Conservation (phyloP, 2,113 vertebrate species). For the Corythornis madagascariensis region DNA sequence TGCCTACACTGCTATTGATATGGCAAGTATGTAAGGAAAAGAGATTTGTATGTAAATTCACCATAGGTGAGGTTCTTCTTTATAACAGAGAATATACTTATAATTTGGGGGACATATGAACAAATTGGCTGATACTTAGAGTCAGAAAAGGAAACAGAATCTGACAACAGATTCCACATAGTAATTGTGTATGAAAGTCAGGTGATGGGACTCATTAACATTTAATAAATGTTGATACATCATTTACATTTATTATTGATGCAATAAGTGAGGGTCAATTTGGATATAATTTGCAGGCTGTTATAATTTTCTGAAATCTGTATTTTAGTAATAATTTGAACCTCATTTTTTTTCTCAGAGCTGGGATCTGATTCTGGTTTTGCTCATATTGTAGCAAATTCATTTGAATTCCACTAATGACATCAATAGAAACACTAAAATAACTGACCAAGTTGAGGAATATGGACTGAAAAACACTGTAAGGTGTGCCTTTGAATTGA, state of each 20-base stretch:
- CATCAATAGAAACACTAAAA: not conserved
- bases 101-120: not conserved
- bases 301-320: not conserved
- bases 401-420: not conserved
- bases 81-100: not conserved
- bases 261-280: not conserved
- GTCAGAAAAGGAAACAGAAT: not conserved
- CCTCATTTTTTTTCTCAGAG: not conserved
- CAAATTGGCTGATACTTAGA: not conserved
- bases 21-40: not conserved
- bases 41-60: not conserved
- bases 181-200: not conserved
- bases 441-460: not conserved
- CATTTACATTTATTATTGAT: not conserved
- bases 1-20: not conserved
- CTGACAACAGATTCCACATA: not conserved
- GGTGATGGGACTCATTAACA: not conserved
- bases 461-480: not conserved
- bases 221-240: constrained; percentile 30
- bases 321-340: not conserved
- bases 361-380: not conserved
- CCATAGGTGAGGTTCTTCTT: not conserved
- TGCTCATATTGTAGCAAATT: not conserved
- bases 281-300: not conserved
- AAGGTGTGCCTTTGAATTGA: not conserved